Conservation (phyloP, 1,140 invertebrate species). For the Leptopilina boulardi region DNA sequence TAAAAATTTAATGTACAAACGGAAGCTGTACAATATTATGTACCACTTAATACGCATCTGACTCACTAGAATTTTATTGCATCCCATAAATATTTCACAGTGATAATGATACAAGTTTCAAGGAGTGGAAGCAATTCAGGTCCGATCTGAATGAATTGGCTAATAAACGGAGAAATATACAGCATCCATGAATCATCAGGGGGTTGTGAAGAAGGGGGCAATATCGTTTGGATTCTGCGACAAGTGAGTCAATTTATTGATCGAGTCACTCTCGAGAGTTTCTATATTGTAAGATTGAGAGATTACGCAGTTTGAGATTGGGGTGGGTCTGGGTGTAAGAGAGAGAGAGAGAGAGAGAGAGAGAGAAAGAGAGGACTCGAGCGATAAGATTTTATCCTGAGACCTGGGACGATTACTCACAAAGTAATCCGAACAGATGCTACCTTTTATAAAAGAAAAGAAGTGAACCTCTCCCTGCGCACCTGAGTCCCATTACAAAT, state of each 20-base stretch:
- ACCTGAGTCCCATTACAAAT: constrained; percentile 20
- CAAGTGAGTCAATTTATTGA: constrained; percentile 45
- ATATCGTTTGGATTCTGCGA: not conserved
- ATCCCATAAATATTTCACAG: constrained; percentile 58
- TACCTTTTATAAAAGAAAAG: constrained; percentile 28
- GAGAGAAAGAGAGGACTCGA: not conserved
- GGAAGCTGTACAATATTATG: constrained; percentile 54
- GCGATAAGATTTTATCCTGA: constrained; percentile 32
- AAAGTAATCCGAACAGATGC: constrained; percentile 33
- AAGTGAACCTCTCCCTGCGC: not conserved
- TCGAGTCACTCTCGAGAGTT: constrained; percentile 11
- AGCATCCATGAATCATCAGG: constrained; percentile 24
- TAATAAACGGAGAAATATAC: constrained; percentile 26
- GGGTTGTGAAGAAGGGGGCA: constrained; percentile 21
- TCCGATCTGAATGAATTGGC: constrained; percentile 26
- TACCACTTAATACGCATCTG: constrained; percentile 63
- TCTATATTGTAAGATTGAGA: constrained; percentile 26
- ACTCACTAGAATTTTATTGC: constrained; percentile 65
- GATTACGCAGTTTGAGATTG: constrained; percentile 32
- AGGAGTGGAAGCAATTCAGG: constrained; percentile 38
- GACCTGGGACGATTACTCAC: constrained; percentile 29
- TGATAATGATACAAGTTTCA: constrained; percentile 56
- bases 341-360: no score
- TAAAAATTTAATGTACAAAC: constrained; percentile 15
- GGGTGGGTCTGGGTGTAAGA: not conserved